Base-by-base conservation (phyloP, 2,113 vertebrate genomes). In the Megaleporinus macrocephalus region DNA sequence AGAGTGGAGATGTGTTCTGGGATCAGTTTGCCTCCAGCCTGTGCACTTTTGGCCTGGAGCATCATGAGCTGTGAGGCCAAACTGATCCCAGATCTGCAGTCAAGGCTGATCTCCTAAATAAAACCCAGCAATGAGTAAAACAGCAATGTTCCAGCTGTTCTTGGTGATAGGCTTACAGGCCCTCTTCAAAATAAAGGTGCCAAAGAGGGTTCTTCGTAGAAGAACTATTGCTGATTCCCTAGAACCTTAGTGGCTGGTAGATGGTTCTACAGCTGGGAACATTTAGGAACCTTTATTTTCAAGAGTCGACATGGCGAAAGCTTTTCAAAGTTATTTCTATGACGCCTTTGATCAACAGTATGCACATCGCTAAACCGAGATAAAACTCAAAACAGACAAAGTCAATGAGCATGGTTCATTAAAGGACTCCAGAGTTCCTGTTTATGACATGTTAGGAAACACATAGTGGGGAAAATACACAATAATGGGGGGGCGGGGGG, bases 101-200 rank as follows among this genome's bases (percentile, higher is more conserved):
- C 30, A 68, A 68, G 30, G 76, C 70, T 53, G 61, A 73, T 65
- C 61, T 79, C 49, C 68, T 24, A 72, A 55, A 44, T 9, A 7
- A 5, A 44, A 33, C 22, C 36, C 41, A 11, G 33, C 36, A 66
- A 76, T 89, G 91, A 90, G 92, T 92, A 94, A 94, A 94, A 94
- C 93, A 94, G 93, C 93, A 93, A 94, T 92, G 91, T 84, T 90
- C 88, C 83, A 87, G 89, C 84, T 88, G 80, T 87, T 86, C 80
- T 29, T 18, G 63, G 41, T 51, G 63, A 78, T 68, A 51, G 36
- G 27, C 62, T 63, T 24, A 68, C 49, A 27, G 62, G 74, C 20
- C 5, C 53, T 55, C 20, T 55, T 55, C 1, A 20, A 55, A 55
- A 55, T 22, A 55, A 24, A 63, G 57, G 63, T 49, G 75, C n/a